Evolutionary conservation across 1,140 invertebrate species (phyloP), one percentile per base, ranked within the genome.

Genomic region (Drosophila nigromelanica): DNA sequence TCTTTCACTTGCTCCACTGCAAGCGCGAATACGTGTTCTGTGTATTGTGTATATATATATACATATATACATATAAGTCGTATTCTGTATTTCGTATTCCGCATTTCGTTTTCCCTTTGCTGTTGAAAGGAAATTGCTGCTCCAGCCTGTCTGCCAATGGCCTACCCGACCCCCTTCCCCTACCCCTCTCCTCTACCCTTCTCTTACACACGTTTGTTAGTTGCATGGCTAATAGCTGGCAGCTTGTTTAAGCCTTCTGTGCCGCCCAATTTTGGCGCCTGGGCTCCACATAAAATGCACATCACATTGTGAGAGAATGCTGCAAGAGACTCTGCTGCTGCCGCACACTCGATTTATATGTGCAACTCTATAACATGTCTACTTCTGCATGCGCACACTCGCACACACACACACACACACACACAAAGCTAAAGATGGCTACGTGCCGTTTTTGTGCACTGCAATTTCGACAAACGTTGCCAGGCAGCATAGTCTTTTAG

Each of bases 361-460:
- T 70, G 78, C 66, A 80, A 78, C 77, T 86, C 73, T 81, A 80
- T 85, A 85, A 78, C 66, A 80, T 68, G 78, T 73, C 76, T 74
- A 39, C 56, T 70, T 60, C 51, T 63, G 67, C 72, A 74, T 62
- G 64, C 40, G 8, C 67, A 70, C 66, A 74, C 58, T 62, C 74
- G 67, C 47, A 71, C 61, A 50, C 66, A 71, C 64, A 74, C 52
- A 35, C 14, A 35, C 45, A 18, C 54, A 52, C 59, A 14, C 45
- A 27, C 42, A 42, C 39, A 45, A n/a, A 52, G 15, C 59, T 67
- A 61, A 72, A 72, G 64, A 63, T 48, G 66, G 60, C 60, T 89
- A 89, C 83, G 83, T 89, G 83, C 74, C 77, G 50, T 76, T 80
- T 80, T 70, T 77, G 69, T 73, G 43, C 56, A 59, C 48, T 64